phyloP scores from a whole-genome alignment of 2,888 invertebrate genomes.

The Yponomeuta malinellus region DNA sequence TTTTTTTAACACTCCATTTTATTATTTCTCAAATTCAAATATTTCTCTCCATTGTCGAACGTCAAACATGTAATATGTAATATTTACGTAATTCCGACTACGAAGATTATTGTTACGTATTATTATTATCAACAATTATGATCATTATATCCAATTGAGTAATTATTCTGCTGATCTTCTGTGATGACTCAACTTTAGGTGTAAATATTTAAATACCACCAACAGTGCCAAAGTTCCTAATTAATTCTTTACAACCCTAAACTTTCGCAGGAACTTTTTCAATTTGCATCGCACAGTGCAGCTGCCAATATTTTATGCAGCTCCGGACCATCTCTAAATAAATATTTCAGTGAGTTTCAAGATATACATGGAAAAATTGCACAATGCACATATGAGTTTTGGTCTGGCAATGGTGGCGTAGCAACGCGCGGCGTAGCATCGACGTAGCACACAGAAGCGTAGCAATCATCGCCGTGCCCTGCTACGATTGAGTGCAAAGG shows the following conservation, averaged over 20 bases:
- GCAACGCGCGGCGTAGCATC: not conserved
- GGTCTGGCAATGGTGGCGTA: not conserved
- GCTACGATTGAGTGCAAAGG: not conserved
- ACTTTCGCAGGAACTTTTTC: conserved; percentile 42
- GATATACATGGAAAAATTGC: not conserved
- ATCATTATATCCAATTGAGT: not conserved
- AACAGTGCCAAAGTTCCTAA: conserved; percentile 24
- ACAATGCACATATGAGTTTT: not conserved
- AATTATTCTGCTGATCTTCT: not conserved
- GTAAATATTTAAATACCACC: conserved; percentile 17
- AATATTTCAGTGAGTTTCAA: not conserved
- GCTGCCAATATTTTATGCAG: conserved; percentile 28
- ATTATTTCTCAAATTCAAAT: no score
- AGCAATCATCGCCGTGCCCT: not conserved
- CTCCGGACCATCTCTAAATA: conserved; percentile 23
- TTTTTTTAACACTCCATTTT: no score
- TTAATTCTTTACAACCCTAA: conserved; percentile 44
- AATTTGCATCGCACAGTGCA: conserved; percentile 44
- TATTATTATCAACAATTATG: no score
- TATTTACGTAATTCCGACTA: no score
- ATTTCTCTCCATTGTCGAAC: no score
- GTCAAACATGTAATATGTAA: no score
- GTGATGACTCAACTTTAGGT: not conserved
- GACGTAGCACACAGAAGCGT: not conserved
- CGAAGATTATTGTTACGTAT: no score